These are phyloP conservation scores for Poeciliopsis turrubarensis DNA, from an alignment of 2,113 vertebrate species.

Conservation along the genomic window DNA sequence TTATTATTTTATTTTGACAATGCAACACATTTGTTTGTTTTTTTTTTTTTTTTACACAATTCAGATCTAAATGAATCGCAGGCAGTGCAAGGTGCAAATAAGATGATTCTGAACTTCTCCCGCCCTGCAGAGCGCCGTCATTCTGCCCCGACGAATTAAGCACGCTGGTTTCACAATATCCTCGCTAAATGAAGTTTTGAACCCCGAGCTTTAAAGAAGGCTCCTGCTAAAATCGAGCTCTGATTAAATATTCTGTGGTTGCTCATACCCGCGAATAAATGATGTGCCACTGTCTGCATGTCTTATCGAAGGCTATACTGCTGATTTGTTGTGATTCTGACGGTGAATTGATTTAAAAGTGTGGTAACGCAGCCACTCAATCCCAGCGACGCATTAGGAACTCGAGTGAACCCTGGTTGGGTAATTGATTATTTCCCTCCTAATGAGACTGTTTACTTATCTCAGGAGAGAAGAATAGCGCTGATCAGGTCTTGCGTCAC, in stretches of 20 bases:
- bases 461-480: constrained; percentile 39
- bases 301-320: constrained; percentile 39
- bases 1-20: not conserved
- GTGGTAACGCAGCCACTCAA: constrained; percentile 51
- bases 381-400: constrained; percentile 45
- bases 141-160: constrained; percentile 23
- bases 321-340: constrained; percentile 44
- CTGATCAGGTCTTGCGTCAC: constrained; percentile 38
- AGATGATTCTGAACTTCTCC: not conserved
- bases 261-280: constrained; percentile 49
- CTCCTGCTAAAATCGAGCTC: constrained; percentile 36
- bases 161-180: constrained; percentile 10
- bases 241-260: constrained; percentile 39
- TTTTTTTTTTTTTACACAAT: not conserved
- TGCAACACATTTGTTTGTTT: not conserved
- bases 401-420: constrained; percentile 29
- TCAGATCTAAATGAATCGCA: not conserved
- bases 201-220: constrained; percentile 15
- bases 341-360: constrained; percentile 47
- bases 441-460: constrained; percentile 61
- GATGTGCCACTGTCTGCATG: constrained; percentile 42
- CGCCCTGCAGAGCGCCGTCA: not conserved
- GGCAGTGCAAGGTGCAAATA: no score
- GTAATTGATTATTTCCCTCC: constrained; percentile 37
- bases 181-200: constrained; percentile 34